These are phyloP conservation scores for Rissa tridactyla DNA, from an alignment of 2,113 vertebrate species.

Conservation along the genomic window DNA sequence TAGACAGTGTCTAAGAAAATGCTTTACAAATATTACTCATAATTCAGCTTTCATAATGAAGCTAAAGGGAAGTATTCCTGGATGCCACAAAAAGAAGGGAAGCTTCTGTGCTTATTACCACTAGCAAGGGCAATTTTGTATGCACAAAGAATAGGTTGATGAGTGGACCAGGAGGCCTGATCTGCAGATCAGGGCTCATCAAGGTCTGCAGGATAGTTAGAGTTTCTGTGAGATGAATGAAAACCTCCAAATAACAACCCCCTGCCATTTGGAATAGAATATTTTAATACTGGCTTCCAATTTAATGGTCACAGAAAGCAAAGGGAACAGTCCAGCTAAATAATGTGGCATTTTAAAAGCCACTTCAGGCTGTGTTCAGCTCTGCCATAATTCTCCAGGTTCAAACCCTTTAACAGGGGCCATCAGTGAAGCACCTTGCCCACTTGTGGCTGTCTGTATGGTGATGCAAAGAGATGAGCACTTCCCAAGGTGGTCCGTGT, in stretches of 20 bases:
- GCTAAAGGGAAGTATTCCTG: background rate
- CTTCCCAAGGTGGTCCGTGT: background rate
- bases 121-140: background rate
- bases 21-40: background rate
- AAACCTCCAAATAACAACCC: background rate
- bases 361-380: background rate
- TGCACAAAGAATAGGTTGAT: background rate
- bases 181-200: background rate
- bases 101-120: background rate
- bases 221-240: background rate
- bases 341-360: background rate
- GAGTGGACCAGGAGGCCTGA: background rate
- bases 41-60: background rate
- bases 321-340: background rate
- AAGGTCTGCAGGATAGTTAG: background rate
- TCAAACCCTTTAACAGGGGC: background rate
- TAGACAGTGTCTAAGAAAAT: background rate
- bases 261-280: background rate
- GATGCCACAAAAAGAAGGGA: background rate
- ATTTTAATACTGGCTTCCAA: background rate
- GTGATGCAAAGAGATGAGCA: background rate
- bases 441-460: background rate
- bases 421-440: background rate
- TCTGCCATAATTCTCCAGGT: background rate
- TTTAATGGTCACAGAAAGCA: background rate